Percentiles rank a stretch among this genome's conserved stretches.
Conservation (phyloP, 2,113 vertebrate species). For the Pseudolaguvia tuberculata region DNA sequence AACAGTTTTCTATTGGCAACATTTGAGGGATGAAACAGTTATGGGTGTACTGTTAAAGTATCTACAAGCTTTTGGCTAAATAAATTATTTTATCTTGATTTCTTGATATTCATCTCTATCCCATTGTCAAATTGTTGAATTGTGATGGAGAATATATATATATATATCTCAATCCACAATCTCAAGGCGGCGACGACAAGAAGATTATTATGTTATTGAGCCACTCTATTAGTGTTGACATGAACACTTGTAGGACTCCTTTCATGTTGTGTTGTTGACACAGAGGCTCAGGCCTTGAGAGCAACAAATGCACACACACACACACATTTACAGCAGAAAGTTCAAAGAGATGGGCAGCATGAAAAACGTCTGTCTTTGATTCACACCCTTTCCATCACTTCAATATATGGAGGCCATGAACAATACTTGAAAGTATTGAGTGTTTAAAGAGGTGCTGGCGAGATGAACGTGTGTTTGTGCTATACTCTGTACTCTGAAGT, state of each 20-base stretch:
- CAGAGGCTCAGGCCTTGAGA: constrained; percentile 10
- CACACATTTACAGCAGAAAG: constrained; percentile 13
- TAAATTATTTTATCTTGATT: neutral
- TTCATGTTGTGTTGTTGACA: constrained; percentile 36
- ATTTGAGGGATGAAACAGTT: no score
- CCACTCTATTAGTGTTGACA: constrained; percentile 28
- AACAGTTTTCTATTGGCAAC: no score
- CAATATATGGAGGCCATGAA: constrained; percentile 14
- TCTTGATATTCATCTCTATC: neutral
- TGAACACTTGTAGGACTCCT: constrained; percentile 27
- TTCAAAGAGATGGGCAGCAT: constrained; percentile 30
- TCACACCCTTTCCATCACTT: constrained; percentile 20
- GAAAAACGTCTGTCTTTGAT: constrained; percentile 25
- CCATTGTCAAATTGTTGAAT: neutral
- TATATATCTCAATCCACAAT: neutral
- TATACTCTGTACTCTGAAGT: constrained; percentile 39
- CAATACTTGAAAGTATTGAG: constrained; percentile 42
- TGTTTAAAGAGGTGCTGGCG: neutral
- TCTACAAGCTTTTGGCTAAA: no score
- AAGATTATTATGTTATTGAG: constrained; percentile 33
- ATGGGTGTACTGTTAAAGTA: no score
- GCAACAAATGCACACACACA: constrained; percentile 2
- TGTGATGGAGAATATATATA: no score
- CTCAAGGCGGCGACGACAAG: neutral
- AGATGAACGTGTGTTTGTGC: constrained; percentile 38